These are phyloP conservation scores for Pocillopora verrucosa DNA, from an alignment of 64 coral and sea anemone species.

Conservation along the genomic window DNA sequence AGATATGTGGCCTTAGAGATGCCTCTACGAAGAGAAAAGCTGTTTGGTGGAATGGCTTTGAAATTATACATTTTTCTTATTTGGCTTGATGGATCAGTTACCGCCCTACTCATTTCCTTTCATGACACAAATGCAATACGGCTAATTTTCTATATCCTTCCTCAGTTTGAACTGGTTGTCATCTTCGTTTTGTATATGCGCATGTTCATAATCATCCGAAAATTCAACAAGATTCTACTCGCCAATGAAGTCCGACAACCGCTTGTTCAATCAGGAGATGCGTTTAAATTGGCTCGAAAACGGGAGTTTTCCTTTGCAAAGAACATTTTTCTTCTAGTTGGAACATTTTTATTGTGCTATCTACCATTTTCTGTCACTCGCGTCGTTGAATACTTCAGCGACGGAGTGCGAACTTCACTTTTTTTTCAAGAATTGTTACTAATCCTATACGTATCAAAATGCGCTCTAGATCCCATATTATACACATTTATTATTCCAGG, in stretches of 20 bases:
- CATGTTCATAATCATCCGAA: conserved; percentile 31
- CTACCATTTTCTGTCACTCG: conserved; percentile 1
- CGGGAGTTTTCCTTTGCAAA: conserved; percentile 1
- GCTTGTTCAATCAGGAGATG: background rate
- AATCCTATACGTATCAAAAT: too few species aligned
- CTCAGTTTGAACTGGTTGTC: background rate
- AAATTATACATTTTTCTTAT: conserved; percentile 9
- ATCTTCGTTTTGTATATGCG: conserved; percentile 8
- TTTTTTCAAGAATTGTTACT: too few species aligned
- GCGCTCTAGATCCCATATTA: too few species aligned
- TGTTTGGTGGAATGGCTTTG: background rate
- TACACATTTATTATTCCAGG: too few species aligned
- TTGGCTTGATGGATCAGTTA: background rate
- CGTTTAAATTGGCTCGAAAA: background rate
- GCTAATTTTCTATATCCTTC: background rate
- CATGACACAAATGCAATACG: too few species aligned
- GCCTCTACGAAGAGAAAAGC: background rate
- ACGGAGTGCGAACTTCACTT: too few species aligned
- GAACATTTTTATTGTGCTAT: conserved; percentile 3
- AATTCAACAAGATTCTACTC: background rate
- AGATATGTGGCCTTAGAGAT: conserved; percentile 7
- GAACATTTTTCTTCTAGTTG: conserved; percentile 10
- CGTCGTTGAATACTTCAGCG: background rate
- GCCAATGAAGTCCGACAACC: background rate
- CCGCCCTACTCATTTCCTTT: background rate